Evolutionary conservation across 2,888 invertebrate species (phyloP).

Genomic region (Orchesellides sinensis): DNA sequence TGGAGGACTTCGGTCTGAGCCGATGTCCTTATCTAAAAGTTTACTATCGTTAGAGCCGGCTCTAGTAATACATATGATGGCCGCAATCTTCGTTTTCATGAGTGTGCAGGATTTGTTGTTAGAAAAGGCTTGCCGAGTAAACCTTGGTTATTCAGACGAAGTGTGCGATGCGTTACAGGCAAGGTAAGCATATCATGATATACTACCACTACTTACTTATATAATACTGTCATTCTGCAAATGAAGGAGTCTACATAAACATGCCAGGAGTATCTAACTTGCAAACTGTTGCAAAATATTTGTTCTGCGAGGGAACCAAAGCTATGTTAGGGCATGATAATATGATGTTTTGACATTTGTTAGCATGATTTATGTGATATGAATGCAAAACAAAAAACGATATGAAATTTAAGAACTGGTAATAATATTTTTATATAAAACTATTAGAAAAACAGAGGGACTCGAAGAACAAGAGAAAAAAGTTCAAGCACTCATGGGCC

Average conservation of each 20-base stretch:
- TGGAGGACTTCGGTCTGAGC: slow-evolving; percentile 41
- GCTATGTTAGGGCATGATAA: neutral
- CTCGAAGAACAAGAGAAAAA: slow-evolving; percentile 81
- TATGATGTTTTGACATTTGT: slow-evolving; percentile 9
- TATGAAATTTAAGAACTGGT: neutral
- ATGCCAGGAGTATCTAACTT: neutral
- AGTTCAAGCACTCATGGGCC: slow-evolving; percentile 82
- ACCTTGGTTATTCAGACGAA: slow-evolving; percentile 83
- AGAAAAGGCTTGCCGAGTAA: slow-evolving; percentile 86
- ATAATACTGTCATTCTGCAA: neutral
- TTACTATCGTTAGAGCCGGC: slow-evolving; percentile 88
- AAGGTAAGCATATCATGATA: slow-evolving; percentile 47
- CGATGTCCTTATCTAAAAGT: slow-evolving; percentile 47
- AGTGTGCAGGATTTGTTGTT: slow-evolving; percentile 88
- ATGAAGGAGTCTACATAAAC: neutral
- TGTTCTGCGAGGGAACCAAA: neutral
- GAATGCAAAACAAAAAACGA: neutral
- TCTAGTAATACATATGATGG: slow-evolving; percentile 93
- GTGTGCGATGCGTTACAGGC: slow-evolving; percentile 84
- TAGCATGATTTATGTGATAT: slow-evolving; percentile 27
- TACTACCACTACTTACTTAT: no score
- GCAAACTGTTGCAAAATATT: slow-evolving; percentile 17
- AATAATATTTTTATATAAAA: slow-evolving; percentile 17
- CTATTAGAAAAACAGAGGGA: slow-evolving; percentile 77
- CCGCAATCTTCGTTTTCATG: slow-evolving; percentile 88